phyloP scores from a whole-genome alignment of 2,113 vertebrate genomes.

The Scophthalmus maximus region DNA sequence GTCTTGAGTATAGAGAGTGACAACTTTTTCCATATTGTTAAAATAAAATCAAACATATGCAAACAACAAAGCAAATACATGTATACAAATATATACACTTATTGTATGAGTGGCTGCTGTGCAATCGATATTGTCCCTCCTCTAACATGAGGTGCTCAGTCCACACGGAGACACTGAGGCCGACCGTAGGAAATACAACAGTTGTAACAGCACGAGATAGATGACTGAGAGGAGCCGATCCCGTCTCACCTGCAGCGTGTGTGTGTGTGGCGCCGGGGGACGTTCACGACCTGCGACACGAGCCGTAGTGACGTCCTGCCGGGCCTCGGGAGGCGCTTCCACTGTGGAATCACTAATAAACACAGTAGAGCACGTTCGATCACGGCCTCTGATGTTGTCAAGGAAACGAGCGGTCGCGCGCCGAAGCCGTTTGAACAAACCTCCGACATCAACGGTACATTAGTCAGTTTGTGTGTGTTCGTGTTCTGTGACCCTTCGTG shows the following conservation, averaged over 20 bases:
- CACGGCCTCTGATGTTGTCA: constrained; percentile 55
- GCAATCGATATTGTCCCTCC: too few relatives aligned
- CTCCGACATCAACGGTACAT: neutral
- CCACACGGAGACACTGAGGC: too few relatives aligned
- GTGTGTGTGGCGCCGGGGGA: neutral
- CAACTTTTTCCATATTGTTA: too few relatives aligned
- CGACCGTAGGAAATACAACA: too few relatives aligned
- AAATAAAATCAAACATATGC: too few relatives aligned
- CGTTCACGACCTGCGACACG: constrained; percentile 10
- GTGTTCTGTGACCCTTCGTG: too few relatives aligned
- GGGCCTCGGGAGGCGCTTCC: constrained; percentile 10
- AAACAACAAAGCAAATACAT: too few relatives aligned
- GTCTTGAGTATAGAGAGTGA: too few relatives aligned
- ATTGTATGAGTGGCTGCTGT: too few relatives aligned
- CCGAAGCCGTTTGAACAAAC: constrained; percentile 33
- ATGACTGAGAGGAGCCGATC: constrained; percentile 19
- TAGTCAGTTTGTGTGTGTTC: neutral
- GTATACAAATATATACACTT: too few relatives aligned
- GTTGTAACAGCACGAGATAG: too few relatives aligned
- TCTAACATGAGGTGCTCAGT: too few relatives aligned
- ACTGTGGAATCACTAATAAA: constrained; percentile 27
- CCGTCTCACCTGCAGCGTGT: neutral
- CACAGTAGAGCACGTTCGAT: constrained; percentile 40
- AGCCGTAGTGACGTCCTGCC: constrained; percentile 31
- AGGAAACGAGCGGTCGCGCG: constrained; percentile 23